Evolutionary conservation across 2,888 invertebrate genomes (phyloP).

Genomic region (Lasioglossum calceatum): DNA sequence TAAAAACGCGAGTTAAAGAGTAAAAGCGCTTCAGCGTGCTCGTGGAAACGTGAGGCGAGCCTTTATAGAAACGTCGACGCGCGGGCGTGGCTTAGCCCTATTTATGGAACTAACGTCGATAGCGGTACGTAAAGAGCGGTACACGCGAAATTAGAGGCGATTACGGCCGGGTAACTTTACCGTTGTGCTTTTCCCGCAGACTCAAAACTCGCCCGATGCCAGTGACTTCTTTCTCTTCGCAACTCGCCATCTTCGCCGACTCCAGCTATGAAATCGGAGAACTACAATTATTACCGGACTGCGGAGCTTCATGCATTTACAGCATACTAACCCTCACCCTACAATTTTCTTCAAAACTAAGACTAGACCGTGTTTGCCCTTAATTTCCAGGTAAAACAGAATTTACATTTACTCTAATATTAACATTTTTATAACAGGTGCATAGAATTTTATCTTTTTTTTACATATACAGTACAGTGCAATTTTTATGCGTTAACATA

Average conservation of each 20-base stretch:
- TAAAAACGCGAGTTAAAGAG: constrained; percentile 58
- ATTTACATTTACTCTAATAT: too few species aligned
- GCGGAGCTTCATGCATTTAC: not conserved
- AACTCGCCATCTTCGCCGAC: not conserved
- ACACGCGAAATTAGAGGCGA: constrained; percentile 43
- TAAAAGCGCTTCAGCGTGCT: constrained; percentile 44
- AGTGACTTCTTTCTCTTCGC: not conserved
- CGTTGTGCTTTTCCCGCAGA: constrained; percentile 24
- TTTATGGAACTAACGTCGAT: constrained; percentile 51
- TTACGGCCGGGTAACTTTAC: constrained; percentile 36
- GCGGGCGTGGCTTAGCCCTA: constrained; percentile 40
- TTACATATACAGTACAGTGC: too few species aligned
- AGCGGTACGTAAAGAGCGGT: constrained; percentile 27
- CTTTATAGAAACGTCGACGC: constrained; percentile 38
- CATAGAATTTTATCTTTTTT: too few species aligned
- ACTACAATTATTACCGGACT: not conserved
- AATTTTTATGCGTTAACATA: too few species aligned
- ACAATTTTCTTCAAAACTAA: not conserved
- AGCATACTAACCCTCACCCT: not conserved
- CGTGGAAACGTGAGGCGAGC: constrained; percentile 33
- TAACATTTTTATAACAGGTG: too few species aligned
- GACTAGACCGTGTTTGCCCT: not conserved
- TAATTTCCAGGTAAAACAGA: not conserved
- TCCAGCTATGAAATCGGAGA: not conserved
- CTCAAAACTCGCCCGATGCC: not conserved